Conservation (phyloP, 92 coral and sea anemone genomes). For the Ricordea florida region DNA sequence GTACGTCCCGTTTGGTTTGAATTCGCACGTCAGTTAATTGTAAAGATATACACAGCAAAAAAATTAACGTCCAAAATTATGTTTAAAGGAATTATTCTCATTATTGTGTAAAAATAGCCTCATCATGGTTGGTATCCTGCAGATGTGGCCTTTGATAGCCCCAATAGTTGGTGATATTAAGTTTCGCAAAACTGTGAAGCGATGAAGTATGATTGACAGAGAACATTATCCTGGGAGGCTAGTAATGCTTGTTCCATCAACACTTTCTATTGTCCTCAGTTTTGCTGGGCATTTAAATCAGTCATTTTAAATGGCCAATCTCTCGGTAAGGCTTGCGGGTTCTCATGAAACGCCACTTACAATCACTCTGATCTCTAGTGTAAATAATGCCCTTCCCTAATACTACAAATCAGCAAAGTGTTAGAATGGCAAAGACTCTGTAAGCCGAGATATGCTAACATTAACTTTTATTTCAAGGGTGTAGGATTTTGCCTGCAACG, state of each 20-base stretch:
- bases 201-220: not conserved
- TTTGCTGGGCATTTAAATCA: not conserved
- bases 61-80: too few relatives aligned
- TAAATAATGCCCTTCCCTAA: too few relatives aligned
- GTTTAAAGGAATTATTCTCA: not conserved
- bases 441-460: too few relatives aligned
- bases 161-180: not conserved
- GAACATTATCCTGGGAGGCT: not conserved
- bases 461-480: too few relatives aligned
- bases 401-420: too few relatives aligned
- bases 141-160: not conserved
- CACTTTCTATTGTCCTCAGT: conserved; percentile 5
- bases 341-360: not conserved
- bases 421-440: too few relatives aligned
- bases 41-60: too few relatives aligned
- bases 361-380: not conserved
- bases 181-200: not conserved
- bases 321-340: not conserved
- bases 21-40: not conserved
- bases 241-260: not conserved
- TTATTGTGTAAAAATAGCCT: not conserved
- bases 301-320: not conserved
- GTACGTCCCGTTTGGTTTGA: not conserved
- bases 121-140: not conserved
- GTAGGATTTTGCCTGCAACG: too few relatives aligned